A percentile compares a stretch with the other conserved stretches of the same genome.
Conservation (phyloP, 2,888 invertebrate genomes). For the Torymus tubicola region DNA sequence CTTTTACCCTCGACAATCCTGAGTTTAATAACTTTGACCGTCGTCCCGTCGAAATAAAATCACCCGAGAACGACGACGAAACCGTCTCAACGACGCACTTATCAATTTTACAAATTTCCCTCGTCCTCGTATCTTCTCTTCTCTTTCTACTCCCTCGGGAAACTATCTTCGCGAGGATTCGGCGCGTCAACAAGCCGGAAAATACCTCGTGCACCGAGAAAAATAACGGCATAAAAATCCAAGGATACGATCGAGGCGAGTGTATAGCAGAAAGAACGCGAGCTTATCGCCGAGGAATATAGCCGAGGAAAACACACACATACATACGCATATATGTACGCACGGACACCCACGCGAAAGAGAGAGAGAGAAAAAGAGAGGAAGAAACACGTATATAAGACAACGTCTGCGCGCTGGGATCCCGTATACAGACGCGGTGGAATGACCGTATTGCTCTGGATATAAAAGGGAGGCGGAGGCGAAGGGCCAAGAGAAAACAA, state of each 20-base stretch:
- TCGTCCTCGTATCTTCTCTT: neutral
- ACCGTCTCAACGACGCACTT: slow-evolving; percentile 19
- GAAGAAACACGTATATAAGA: slow-evolving; percentile 13
- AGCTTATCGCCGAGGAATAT: slow-evolving; percentile 11
- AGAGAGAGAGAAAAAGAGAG: neutral
- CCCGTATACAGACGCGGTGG: slow-evolving; percentile 10
- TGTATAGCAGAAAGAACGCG: neutral
- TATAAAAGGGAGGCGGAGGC: neutral
- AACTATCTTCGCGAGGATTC: slow-evolving; percentile 10
- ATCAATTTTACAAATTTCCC: slow-evolving; percentile 34
- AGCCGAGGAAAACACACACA: no score
- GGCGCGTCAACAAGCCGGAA: slow-evolving; percentile 34
- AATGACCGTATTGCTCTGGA: slow-evolving; percentile 33
- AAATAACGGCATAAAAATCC: slow-evolving; percentile 47
- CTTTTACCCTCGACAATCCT: no score
- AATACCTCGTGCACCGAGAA: slow-evolving; percentile 1
- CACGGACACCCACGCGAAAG: slow-evolving; percentile 10
- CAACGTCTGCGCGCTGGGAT: slow-evolving; percentile 11
- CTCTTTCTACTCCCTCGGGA: neutral
- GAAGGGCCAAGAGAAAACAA: slow-evolving; percentile 12
- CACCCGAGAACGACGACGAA: slow-evolving; percentile 16
- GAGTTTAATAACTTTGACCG: no score
- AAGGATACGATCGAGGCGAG: neutral
- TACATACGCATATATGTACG: no score
- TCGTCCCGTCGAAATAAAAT: neutral